A percentile compares a stretch with the other conserved stretches of the same genome.
Conservation (phyloP, 2,113 vertebrate species). For the Vulpes lagopus region DNA sequence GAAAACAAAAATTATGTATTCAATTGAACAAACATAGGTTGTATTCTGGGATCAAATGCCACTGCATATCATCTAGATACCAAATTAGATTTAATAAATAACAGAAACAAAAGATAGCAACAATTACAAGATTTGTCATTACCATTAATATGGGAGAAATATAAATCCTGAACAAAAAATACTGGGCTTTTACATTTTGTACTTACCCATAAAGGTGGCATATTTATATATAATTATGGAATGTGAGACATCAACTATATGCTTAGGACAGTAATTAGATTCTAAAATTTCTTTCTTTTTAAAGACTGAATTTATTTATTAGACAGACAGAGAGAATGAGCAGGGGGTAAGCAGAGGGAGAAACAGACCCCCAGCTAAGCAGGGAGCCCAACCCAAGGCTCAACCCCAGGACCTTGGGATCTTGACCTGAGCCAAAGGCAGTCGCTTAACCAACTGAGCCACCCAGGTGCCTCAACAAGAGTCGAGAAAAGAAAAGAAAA, state of each 20-base stretch:
- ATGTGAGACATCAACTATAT: neutral
- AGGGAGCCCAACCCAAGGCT: no score
- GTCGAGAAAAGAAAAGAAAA: no score
- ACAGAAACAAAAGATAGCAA: neutral
- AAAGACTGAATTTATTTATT: no score
- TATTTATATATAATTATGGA: neutral
- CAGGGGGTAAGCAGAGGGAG: no score
- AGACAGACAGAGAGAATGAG: no score
- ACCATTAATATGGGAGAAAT: neutral
- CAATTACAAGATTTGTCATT: neutral
- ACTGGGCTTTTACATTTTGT: neutral
- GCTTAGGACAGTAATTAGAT: neutral
- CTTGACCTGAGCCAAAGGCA: no score
- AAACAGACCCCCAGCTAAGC: no score
- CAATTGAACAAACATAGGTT: neutral
- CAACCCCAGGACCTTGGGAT: no score
- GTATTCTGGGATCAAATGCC: neutral
- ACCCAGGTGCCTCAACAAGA: no score
- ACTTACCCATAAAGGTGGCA: neutral
- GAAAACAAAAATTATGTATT: conserved; percentile 26
- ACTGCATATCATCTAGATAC: neutral
- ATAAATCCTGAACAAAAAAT: neutral
- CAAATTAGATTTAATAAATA: conserved; percentile 30
- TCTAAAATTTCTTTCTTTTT: neutral
- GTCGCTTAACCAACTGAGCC: no score